Conservation (phyloP, 2,888 invertebrate genomes). For the Lasius fuliginosus region DNA sequence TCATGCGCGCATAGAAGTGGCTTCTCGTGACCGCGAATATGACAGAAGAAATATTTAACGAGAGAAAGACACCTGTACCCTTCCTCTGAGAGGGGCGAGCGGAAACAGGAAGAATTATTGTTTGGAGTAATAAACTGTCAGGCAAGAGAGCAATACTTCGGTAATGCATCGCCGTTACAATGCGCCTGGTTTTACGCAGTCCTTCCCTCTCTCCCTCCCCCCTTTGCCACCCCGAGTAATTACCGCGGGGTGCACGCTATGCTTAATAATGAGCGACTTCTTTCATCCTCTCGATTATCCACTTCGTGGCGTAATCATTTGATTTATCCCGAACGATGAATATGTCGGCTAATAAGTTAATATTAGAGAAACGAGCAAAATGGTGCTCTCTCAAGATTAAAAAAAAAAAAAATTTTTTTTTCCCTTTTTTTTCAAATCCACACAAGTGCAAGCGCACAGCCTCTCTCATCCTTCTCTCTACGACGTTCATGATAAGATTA, state of each 20-base stretch:
- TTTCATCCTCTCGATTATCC: no score
- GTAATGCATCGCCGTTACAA: slow-evolving; percentile 62
- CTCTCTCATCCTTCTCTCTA: not conserved
- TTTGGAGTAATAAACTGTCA: slow-evolving; percentile 67
- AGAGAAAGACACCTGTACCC: slow-evolving; percentile 43
- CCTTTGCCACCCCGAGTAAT: slow-evolving; percentile 57
- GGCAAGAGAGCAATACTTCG: slow-evolving; percentile 44
- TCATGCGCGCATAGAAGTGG: slow-evolving; percentile 22
- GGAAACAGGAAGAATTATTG: slow-evolving; percentile 64
- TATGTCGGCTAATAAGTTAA: slow-evolving; percentile 26
- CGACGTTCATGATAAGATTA: not conserved
- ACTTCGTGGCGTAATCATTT: slow-evolving; percentile 25
- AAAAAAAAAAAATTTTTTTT: no score
- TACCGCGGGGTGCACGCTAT: slow-evolving; percentile 43
- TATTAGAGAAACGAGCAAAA: not conserved
- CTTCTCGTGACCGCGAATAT: slow-evolving; percentile 6
- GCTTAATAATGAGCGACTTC: slow-evolving; percentile 16
- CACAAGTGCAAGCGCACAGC: not conserved
- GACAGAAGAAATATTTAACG: slow-evolving; percentile 60
- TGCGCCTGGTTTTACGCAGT: slow-evolving; percentile 54
- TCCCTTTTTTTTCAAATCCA: not conserved
- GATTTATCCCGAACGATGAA: not conserved
- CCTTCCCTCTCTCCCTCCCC: not conserved
- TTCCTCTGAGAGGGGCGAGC: not conserved
- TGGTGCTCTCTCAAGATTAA: not conserved